Evolutionary conservation across 2,113 vertebrate genomes (phyloP).

Genomic region (Vidua chalybeata): DNA sequence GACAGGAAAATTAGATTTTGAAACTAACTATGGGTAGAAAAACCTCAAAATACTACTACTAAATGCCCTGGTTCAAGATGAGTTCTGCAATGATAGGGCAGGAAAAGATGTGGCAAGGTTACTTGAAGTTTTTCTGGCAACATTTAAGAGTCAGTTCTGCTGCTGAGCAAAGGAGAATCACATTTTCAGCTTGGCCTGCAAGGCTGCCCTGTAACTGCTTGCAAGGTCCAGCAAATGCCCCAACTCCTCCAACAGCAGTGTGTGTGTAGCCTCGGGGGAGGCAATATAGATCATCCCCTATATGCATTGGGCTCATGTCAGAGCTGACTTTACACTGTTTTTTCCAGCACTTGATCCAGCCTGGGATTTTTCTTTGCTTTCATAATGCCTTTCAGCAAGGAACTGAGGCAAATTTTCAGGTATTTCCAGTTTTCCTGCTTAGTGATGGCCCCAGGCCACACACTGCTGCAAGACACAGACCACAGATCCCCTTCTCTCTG

Average conservation of each 20-base stretch:
- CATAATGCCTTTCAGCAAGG: neutral
- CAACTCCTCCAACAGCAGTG: neutral
- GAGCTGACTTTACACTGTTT: constrained; percentile 4
- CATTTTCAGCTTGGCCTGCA: neutral
- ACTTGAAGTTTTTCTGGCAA: neutral
- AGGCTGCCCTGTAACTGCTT: neutral
- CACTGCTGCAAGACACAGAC: accelerated
- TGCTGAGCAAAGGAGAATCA: neutral
- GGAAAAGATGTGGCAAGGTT: neutral
- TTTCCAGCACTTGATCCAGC: neutral
- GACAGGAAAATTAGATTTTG: neutral
- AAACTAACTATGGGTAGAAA: neutral
- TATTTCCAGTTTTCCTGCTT: constrained; percentile 53
- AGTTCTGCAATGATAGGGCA: neutral
- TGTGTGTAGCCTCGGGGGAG: neutral
- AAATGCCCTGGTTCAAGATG: neutral
- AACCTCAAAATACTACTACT: neutral
- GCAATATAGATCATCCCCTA: neutral
- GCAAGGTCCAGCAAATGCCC: neutral
- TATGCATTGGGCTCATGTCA: neutral
- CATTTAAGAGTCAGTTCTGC: neutral
- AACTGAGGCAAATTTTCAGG: constrained; percentile 40
- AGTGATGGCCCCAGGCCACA: neutral
- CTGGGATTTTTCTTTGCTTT: constrained; percentile 14
- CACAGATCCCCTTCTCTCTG: neutral